These are phyloP conservation scores for Cephalophus harveyi DNA, from an alignment of 2,113 vertebrate species.

Conservation along the genomic window DNA sequence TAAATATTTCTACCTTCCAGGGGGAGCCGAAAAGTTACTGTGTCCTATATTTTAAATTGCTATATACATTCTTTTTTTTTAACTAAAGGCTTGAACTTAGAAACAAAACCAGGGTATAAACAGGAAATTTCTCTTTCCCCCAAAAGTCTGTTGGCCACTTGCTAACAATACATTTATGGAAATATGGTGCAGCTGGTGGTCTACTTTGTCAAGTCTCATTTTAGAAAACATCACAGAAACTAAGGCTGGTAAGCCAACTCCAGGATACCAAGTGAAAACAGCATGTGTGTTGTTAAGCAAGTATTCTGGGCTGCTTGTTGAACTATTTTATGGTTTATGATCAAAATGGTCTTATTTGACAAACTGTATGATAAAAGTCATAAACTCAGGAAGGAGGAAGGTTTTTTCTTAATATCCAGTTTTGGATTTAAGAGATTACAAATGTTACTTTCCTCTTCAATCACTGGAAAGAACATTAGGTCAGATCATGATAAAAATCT, in stretches of 20 bases:
- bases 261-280: not conserved
- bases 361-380: not conserved
- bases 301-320: not conserved
- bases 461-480: slow-evolving; percentile 42
- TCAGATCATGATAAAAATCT: slow-evolving; percentile 24
- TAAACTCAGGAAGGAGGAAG: not conserved
- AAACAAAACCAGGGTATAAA: slow-evolving; percentile 12
- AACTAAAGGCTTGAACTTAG: not conserved
- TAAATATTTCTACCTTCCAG: slow-evolving; percentile 16
- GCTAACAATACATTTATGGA: slow-evolving; percentile 1
- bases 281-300: not conserved
- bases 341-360: not conserved
- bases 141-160: not conserved
- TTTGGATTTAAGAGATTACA: slow-evolving; percentile 19
- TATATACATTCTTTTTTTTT: not conserved
- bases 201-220: slow-evolving; percentile 10
- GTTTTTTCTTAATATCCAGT: slow-evolving; percentile 2
- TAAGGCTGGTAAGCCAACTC: not conserved
- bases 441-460: not conserved
- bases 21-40: not conserved
- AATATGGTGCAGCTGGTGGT: not conserved
- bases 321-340: not conserved
- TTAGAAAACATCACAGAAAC: slow-evolving; percentile 30
- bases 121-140: slow-evolving; percentile 5
- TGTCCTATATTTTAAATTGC: slow-evolving; percentile 4